Percentiles rank a stretch among this genome's conserved stretches.
Conservation (phyloP, 2,888 invertebrate species). For the Arenicola marina region DNA sequence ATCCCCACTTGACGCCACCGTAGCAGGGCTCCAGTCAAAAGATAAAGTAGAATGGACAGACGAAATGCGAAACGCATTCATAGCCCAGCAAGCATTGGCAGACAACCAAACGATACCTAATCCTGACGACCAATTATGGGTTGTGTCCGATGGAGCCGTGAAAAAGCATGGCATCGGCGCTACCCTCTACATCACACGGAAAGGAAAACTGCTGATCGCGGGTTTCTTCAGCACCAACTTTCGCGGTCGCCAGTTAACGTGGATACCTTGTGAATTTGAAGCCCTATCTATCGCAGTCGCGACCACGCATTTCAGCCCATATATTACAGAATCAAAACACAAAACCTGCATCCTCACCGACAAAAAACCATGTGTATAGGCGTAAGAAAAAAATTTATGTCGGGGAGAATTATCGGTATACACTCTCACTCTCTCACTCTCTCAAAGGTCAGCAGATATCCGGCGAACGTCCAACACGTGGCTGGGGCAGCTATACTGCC, state of each 20-base stretch:
- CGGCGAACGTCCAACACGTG: slow-evolving; percentile 4
- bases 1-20: not conserved
- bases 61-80: not conserved
- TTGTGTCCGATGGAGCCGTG: not conserved
- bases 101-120: not conserved
- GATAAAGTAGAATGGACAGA: slow-evolving; percentile 3
- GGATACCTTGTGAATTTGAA: not conserved
- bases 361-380: slow-evolving; percentile 7
- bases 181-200: not conserved
- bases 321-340: not conserved
- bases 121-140: not conserved
- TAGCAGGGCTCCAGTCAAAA: not conserved
- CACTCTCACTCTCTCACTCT: slow-evolving; percentile 6
- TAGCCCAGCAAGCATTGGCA: no score
- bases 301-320: not conserved
- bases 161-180: not conserved
- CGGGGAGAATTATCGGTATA: slow-evolving; percentile 15
- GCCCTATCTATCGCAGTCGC: not conserved
- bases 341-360: not conserved
- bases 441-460: slow-evolving; percentile 8
- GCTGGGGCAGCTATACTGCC: slow-evolving; percentile 6
- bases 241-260: not conserved
- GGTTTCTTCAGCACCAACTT: not conserved
- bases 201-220: not conserved
- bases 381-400: slow-evolving; percentile 7